Evolutionary conservation across 1,140 invertebrate genomes (phyloP).

Genomic region (Anastatus disparis): DNA sequence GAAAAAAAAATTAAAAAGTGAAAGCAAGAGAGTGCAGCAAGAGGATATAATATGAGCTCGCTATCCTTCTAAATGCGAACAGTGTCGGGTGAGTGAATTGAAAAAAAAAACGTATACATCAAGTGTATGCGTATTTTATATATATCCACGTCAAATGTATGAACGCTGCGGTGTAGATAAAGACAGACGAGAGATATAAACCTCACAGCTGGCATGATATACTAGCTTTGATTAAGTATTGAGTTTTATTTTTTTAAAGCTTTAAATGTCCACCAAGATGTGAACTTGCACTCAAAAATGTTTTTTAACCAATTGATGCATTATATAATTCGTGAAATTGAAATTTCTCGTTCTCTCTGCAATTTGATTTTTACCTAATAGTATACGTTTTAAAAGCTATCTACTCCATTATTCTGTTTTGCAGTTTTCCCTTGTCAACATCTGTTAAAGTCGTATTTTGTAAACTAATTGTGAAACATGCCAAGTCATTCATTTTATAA

Average conservation of each 20-base stretch:
- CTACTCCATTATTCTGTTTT: neutral
- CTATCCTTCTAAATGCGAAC: constrained; percentile 5
- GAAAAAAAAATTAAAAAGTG: too few species aligned
- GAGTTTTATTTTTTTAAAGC: neutral
- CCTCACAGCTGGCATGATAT: constrained; percentile 42
- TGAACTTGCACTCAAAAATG: neutral
- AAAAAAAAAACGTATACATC: too few species aligned
- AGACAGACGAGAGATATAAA: constrained; percentile 1
- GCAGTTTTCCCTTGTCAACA: neutral
- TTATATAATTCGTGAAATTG: constrained; percentile 24
- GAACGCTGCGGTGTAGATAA: neutral
- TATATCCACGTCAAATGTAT: constrained; percentile 47
- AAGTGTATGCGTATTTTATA: constrained; percentile 29
- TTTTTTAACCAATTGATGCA: neutral
- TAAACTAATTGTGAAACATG: constrained; percentile 4
- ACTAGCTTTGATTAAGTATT: neutral
- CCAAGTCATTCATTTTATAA: neutral
- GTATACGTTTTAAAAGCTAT: too few species aligned
- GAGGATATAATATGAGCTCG: constrained; percentile 6
- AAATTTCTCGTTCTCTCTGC: neutral
- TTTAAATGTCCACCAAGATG: neutral
- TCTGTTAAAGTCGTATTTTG: neutral
- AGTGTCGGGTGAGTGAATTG: constrained; percentile 28
- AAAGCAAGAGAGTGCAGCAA: neutral
- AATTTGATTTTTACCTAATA: neutral